These are phyloP conservation scores for Carassius gibelio DNA, from an alignment of 2,113 vertebrate species.

Conservation along the genomic window DNA sequence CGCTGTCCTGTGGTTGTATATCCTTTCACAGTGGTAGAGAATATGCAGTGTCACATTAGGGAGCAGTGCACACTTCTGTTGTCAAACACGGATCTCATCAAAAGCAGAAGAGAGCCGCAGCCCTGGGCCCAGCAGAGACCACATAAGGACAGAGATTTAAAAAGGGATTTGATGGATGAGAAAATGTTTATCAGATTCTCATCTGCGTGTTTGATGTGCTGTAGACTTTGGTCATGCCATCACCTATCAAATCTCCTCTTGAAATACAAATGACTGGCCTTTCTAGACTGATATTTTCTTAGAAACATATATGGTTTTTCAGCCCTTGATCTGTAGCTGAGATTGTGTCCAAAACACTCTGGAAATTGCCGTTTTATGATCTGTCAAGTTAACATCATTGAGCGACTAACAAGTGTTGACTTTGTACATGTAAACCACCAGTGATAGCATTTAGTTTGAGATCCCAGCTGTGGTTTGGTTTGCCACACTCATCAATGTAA, in stretches of 20 bases:
- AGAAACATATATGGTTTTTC: background rate
- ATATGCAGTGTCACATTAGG: slow-evolving; percentile 32
- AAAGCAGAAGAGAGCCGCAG: slow-evolving; percentile 28
- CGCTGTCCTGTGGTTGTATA: slow-evolving; percentile 24
- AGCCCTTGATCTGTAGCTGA: background rate
- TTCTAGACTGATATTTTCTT: background rate
- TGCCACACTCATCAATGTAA: slow-evolving; percentile 9
- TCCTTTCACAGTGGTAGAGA: slow-evolving; percentile 21
- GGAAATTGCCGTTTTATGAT: background rate
- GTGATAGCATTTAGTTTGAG: slow-evolving; percentile 17
- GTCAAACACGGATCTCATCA: slow-evolving; percentile 48
- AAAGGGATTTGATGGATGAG: slow-evolving; percentile 14
- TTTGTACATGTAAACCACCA: background rate
- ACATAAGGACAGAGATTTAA: slow-evolving; percentile 17
- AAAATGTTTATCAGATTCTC: background rate
- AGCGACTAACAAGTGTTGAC: background rate
- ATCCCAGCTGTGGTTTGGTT: slow-evolving; percentile 27
- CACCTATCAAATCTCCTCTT: background rate
- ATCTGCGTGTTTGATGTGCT: slow-evolving; percentile 30
- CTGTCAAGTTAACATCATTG: no score
- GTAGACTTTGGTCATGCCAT: background rate
- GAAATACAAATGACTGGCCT: background rate
- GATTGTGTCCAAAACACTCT: background rate
- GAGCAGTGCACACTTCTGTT: slow-evolving; percentile 13
- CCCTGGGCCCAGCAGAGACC: background rate